phyloP scores from a whole-genome alignment of 2,113 vertebrate genomes.

The Malaclemys terrapin region DNA sequence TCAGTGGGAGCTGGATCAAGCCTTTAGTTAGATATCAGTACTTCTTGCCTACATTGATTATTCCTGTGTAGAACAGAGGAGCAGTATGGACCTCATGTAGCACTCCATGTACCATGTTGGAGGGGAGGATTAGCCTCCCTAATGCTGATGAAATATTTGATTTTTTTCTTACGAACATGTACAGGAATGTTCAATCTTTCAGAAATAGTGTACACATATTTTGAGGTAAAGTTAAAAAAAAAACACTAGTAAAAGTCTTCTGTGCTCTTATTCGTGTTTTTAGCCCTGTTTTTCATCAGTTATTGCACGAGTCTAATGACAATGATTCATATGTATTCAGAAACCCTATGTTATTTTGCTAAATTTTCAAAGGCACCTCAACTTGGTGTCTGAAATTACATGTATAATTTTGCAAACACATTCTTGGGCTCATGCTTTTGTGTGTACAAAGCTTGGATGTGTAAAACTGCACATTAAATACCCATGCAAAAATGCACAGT shows the following conservation, averaged over 20 bases:
- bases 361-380: neutral
- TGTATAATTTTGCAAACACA: neutral
- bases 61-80: neutral
- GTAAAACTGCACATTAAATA: neutral
- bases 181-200: neutral
- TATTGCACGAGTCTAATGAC: neutral
- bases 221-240: neutral
- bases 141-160: neutral
- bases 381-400: neutral
- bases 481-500: neutral
- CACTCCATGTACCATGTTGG: neutral
- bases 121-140: neutral
- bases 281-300: neutral
- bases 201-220: neutral
- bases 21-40: neutral
- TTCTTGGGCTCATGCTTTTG: neutral
- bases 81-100: neutral
- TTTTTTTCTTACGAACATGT: neutral
- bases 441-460: neutral
- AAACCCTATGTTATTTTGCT: neutral
- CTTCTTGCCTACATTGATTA: neutral
- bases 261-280: neutral
- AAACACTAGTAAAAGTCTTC: neutral
- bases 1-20: neutral
- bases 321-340: neutral